Base-by-base conservation (phyloP, 2,888 invertebrate genomes). In the Oligia latruncula region DNA sequence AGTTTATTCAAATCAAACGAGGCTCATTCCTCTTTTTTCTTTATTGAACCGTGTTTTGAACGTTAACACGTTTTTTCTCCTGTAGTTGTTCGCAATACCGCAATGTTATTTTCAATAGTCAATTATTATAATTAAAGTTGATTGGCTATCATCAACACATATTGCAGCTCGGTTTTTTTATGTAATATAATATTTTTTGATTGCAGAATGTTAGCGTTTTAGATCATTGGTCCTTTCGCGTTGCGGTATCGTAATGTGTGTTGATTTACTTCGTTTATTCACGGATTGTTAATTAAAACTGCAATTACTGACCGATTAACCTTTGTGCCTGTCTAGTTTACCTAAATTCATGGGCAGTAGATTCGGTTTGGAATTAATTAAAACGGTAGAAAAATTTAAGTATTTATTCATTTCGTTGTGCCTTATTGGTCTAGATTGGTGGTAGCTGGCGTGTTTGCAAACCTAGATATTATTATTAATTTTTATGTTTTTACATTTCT, bases 91-190 rank as follows among this genome's bases (percentile, higher is more conserved):
- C 83, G 87, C 83, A 89, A 84, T 90, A 88, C 89, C 89, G 89
- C 88, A 89, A 90, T 91, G 90, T 85, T 87, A 90, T 90, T 83
- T 84, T 88, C 87, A 86, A 89, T 88, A 87, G 88, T 88, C 91
- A 92, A 92, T 92, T 92, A 92, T 91, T 90, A 88, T 90, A 92
- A 92, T 92, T 90, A 91, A 90, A 84, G 60, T 85, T 91, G 90
- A 92, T 92, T 89, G 91, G 81, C 87, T 83, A 88, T 88, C 87
- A 92, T 91, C 88, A 90, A 83, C 87, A 81, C 75, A 76, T 85
- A 89, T 90, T 90, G 90, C 91, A 90, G 85, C 86, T 78, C 43
- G 77, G 80, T 88, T 78, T 84, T 89, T 89, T 71, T 49, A 60
- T 29, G 35, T 77, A 74, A 84, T 81, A 76, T 79, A 60, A 60